phyloP scores from a whole-genome alignment of 2,888 invertebrate species.

The Cheilosia pagana region DNA sequence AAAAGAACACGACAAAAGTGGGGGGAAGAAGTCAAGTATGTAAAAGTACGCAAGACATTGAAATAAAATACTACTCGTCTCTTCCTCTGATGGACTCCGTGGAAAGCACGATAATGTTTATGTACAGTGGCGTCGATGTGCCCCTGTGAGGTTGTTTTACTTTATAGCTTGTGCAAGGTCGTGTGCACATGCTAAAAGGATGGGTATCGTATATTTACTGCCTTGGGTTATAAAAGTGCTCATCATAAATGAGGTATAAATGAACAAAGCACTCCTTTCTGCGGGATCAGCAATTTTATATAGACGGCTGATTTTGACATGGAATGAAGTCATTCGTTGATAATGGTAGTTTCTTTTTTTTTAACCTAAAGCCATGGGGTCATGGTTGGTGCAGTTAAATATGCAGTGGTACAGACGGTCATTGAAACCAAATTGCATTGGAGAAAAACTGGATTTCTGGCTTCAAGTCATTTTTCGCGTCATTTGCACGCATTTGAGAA shows the following conservation, averaged over 20 bases:
- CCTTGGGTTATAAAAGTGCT: neutral
- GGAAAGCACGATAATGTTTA: neutral
- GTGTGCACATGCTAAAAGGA: neutral
- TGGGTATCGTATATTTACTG: neutral
- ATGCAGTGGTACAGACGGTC: no score
- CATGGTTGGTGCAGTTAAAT: no score
- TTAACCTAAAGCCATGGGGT: no score
- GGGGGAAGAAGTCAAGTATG: slow-evolving; percentile 5
- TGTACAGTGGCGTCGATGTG: slow-evolving; percentile 49
- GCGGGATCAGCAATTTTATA: neutral
- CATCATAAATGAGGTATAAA: neutral
- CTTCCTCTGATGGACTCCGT: slow-evolving; percentile 27
- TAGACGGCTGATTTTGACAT: neutral
- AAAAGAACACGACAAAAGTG: slow-evolving; percentile 15
- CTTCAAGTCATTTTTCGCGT: no score
- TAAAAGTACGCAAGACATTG: slow-evolving; percentile 19
- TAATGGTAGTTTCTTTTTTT: neutral
- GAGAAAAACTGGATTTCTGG: no score
- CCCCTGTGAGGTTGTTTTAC: neutral
- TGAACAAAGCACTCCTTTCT: neutral
- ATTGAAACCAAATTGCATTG: no score
- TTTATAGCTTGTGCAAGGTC: neutral
- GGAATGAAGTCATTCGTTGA: neutral
- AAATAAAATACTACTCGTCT: slow-evolving; percentile 10
- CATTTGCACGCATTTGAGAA: no score